Evolutionary conservation across 2,888 invertebrate species (phyloP).

Genomic region (Dasypolia templi): DNA sequence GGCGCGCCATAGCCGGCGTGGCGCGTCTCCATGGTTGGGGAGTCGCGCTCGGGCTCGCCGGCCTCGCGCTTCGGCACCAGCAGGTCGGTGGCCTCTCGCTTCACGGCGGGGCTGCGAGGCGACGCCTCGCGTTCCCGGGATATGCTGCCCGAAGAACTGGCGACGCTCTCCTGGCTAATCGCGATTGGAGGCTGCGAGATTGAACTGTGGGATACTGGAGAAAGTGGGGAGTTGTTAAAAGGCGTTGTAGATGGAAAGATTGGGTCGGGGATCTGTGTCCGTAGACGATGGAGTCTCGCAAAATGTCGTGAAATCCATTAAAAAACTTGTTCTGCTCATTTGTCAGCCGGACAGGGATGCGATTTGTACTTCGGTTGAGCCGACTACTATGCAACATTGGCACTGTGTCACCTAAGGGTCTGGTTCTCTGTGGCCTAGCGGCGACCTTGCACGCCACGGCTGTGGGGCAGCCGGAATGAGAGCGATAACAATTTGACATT

Average conservation of each 20-base stretch:
- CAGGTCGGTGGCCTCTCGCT: conserved; percentile 89
- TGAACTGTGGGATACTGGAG: conserved; percentile 60
- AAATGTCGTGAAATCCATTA: not conserved
- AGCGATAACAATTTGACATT: conserved; percentile 91
- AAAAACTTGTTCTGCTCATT: not conserved
- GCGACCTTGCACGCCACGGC: conserved; percentile 97
- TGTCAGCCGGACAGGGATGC: not conserved
- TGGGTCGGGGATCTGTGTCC: not conserved
- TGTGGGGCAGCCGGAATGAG: conserved; percentile 99
- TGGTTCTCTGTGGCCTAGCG: conserved; percentile 91
- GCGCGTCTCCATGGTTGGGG: conserved; percentile 93
- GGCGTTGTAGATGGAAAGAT: not conserved
- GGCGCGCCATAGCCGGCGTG: conserved; percentile 92
- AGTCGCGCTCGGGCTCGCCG: conserved; percentile 92
- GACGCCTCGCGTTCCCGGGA: conserved; percentile 77
- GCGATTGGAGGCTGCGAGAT: conserved; percentile 64
- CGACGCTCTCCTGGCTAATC: conserved; percentile 59
- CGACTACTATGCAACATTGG: conserved; percentile 89
- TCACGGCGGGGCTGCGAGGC: conserved; percentile 86
- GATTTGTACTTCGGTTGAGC: conserved; percentile 74
- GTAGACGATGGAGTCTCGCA: not conserved
- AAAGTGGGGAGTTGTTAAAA: not conserved
- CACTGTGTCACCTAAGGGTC: conserved; percentile 78
- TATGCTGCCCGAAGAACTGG: conserved; percentile 67
- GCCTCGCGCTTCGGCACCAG: conserved; percentile 93